These are phyloP conservation scores for Drosophila mimetica DNA, from an alignment of 2,888 invertebrate genomes.

Conservation along the genomic window DNA sequence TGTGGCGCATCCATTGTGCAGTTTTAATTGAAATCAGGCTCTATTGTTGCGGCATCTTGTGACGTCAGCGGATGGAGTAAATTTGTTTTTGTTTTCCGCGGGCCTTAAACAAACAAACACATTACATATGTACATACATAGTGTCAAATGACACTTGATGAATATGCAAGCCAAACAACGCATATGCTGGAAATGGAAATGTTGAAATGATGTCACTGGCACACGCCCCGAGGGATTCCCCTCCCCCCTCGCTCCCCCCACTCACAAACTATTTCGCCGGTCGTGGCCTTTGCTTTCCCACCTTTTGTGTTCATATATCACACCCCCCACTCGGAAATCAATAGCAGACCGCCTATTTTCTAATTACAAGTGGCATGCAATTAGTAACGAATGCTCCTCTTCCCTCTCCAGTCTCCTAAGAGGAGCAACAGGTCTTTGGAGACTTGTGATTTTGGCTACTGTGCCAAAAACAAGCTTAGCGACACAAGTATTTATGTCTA, in stretches of 20 bases:
- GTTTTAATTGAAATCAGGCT: conserved; percentile 1
- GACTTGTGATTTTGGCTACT: conserved; percentile 4
- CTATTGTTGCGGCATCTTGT: not conserved
- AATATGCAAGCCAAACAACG: conserved; percentile 29
- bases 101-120: not conserved
- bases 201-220: conserved; percentile 40
- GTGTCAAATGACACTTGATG: conserved; percentile 37
- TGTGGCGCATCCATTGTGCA: not conserved
- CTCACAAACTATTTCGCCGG: conserved; percentile 41
- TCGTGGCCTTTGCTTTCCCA: conserved; percentile 49
- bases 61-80: conserved; percentile 2
- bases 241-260: not conserved
- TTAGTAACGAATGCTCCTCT: not conserved
- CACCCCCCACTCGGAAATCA: conserved; percentile 44
- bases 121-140: not conserved
- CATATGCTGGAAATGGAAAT: conserved; percentile 27
- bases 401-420: not conserved
- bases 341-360: conserved; percentile 19
- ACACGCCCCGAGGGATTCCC: conserved; percentile 31
- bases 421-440: conserved; percentile 22
- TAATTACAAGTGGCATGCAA: conserved; percentile 29
- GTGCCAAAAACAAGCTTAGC: not conserved
- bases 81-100: conserved; percentile 10
- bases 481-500: conserved; percentile 22
- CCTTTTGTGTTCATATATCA: conserved; percentile 20